Conservation (phyloP, 2,797 vertebrate genomes). For the Leuciscus waleckii region DNA sequence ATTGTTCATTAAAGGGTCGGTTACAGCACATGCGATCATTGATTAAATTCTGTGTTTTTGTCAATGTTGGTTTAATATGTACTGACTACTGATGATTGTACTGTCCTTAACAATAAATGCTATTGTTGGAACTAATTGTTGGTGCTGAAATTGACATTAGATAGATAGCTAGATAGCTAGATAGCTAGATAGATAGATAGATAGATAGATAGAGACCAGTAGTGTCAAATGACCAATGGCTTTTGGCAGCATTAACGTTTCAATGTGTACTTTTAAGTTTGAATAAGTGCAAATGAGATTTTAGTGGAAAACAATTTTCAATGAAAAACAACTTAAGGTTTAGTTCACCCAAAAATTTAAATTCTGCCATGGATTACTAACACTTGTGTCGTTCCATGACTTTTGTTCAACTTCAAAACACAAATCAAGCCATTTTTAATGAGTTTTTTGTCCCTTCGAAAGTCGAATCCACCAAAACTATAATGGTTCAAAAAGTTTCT, state of each 20-base stretch:
- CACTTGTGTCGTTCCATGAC: neutral
- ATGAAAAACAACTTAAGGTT: neutral
- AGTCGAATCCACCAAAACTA: neutral
- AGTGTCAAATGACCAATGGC: neutral
- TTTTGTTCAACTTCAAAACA: neutral
- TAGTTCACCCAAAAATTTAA: no score
- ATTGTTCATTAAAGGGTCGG: neutral
- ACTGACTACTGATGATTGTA: conserved; percentile 13
- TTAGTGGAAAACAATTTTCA: neutral
- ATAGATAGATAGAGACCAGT: neutral
- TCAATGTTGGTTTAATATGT: neutral
- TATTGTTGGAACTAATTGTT: neutral
- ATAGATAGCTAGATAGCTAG: neutral
- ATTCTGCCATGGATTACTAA: neutral
- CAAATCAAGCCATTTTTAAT: neutral
- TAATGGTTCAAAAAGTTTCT: neutral
- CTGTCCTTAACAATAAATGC: neutral
- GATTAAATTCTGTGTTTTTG: neutral
- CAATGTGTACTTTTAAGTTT: neutral
- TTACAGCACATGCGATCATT: neutral
- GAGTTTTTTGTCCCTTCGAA: neutral
- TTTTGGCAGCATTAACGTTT: neutral
- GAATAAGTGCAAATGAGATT: neutral
- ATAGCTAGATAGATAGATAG: neutral
- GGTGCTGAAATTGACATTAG: neutral